A percentile compares a stretch with the other conserved stretches of the same genome.
These are phyloP conservation scores for Anas georgica DNA, from an alignment of 2,797 vertebrate species.

Conservation along the genomic window DNA sequence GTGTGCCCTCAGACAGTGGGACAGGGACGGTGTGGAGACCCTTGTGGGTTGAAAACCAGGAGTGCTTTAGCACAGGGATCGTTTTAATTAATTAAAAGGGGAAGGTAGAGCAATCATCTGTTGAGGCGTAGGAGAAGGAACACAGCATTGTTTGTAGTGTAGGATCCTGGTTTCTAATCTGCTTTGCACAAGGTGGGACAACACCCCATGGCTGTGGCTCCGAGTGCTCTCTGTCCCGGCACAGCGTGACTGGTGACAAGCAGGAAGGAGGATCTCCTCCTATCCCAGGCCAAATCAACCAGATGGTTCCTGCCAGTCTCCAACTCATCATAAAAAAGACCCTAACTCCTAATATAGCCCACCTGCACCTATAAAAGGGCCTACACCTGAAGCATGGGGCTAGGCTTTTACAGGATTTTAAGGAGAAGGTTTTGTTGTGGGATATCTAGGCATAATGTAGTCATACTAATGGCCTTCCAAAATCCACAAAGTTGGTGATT, in stretches of 20 bases:
- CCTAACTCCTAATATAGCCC: neutral
- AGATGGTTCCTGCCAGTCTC: neutral
- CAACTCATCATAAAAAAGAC: neutral
- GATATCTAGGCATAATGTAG: neutral
- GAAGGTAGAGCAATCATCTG: conserved; percentile 37
- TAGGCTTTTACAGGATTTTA: neutral
- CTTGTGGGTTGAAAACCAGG: accelerated
- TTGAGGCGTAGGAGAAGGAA: conserved; percentile 66
- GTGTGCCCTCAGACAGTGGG: neutral
- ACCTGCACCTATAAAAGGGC: neutral
- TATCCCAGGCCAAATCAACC: neutral
- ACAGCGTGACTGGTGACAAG: conserved; percentile 59
- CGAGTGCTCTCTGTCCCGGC: conserved; percentile 57
- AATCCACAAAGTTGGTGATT: neutral
- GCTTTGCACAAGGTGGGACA: conserved; percentile 59
- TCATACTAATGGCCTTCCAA: neutral
- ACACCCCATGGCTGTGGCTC: conserved; percentile 32
- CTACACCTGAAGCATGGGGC: accelerated
- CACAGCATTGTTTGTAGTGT: conserved; percentile 53
- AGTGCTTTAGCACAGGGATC: neutral
- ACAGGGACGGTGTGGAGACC: neutral
- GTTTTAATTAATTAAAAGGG: conserved; percentile 36
- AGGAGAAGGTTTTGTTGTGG: neutral
- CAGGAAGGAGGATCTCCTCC: conserved; percentile 19
- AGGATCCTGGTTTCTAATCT: conserved; percentile 60